phyloP scores from a whole-genome alignment of 2,797 vertebrate species.

The Onychomys leucogaster region DNA sequence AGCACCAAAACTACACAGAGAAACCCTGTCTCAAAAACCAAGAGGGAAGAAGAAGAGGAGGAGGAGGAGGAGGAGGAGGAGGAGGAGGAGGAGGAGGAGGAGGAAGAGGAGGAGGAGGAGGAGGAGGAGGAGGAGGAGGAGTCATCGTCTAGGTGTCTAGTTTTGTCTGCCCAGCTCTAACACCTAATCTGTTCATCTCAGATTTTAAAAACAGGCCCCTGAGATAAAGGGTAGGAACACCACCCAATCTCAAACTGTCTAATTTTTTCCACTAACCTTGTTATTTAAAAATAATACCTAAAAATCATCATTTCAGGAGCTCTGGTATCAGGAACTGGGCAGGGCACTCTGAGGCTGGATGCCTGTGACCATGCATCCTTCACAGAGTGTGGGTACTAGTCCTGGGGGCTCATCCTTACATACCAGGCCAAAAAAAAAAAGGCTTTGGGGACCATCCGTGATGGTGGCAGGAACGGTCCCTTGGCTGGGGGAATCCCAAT shows the following conservation, averaged over 20 bases:
- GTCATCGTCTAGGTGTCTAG: not conserved
- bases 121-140: too few relatives aligned
- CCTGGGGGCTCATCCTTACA: not conserved
- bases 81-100: too few relatives aligned
- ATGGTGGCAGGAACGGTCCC: not conserved
- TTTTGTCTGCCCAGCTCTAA: conserved; percentile 42
- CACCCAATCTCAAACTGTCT: conserved; percentile 26
- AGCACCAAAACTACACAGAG: not conserved
- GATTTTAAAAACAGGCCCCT: not conserved
- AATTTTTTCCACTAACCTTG: conserved; percentile 30
- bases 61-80: not conserved
- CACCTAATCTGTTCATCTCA: conserved; percentile 34
- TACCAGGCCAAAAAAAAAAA: not conserved
- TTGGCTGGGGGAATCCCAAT: too few relatives aligned
- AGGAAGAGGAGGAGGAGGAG: not conserved
- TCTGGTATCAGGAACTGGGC: too few relatives aligned
- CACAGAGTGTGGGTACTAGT: not conserved
- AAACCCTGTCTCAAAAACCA: too few relatives aligned
- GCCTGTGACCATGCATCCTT: not conserved
- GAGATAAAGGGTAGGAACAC: not conserved
- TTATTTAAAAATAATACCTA: conserved; percentile 45
- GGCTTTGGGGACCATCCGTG: too few relatives aligned
- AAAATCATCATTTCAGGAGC: not conserved
- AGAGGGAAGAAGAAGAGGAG: not conserved
- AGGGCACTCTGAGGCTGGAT: not conserved